These are phyloP conservation scores for Hemicrepidius hirtus DNA, from an alignment of 2,888 invertebrate genomes.

Conservation along the genomic window DNA sequence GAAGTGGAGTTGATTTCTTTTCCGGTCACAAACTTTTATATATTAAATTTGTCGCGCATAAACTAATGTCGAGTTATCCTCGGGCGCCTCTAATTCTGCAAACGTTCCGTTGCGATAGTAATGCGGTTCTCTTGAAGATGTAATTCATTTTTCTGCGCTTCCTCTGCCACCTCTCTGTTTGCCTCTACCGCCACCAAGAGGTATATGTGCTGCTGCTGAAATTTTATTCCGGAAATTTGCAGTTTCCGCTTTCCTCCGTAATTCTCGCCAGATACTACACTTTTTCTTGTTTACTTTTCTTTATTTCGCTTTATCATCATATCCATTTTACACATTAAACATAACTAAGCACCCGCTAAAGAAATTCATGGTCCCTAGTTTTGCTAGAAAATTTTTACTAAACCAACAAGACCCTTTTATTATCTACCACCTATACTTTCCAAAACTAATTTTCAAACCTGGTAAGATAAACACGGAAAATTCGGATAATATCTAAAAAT, in stretches of 20 bases:
- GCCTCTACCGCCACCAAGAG: conserved; percentile 22
- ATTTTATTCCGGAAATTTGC: conserved; percentile 65
- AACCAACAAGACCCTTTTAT: not conserved
- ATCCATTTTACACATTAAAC: conserved; percentile 25
- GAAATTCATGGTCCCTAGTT: not conserved
- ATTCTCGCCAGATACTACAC: conserved; percentile 53
- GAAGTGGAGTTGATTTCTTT: conserved; percentile 57
- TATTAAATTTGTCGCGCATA: conserved; percentile 60
- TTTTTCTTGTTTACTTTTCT: conserved; percentile 29
- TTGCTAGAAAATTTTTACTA: not conserved
- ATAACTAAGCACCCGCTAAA: not conserved
- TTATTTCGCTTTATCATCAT: conserved; percentile 29
- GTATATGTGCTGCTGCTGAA: conserved; percentile 42
- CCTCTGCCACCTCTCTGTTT: conserved; percentile 39
- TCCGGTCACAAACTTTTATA: conserved; percentile 61
- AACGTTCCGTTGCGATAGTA: conserved; percentile 43
- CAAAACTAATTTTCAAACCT: not conserved
- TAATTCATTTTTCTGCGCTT: conserved; percentile 47
- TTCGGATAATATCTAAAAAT: not conserved
- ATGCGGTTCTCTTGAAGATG: conserved; percentile 43
- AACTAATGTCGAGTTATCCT: conserved; percentile 52
- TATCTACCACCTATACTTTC: not conserved
- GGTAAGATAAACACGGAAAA: not conserved
- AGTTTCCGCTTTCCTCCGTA: conserved; percentile 63
- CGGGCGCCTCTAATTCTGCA: conserved; percentile 50